Base-by-base conservation (phyloP, 2,797 vertebrate species). In the Pangasius sanitwongsei region DNA sequence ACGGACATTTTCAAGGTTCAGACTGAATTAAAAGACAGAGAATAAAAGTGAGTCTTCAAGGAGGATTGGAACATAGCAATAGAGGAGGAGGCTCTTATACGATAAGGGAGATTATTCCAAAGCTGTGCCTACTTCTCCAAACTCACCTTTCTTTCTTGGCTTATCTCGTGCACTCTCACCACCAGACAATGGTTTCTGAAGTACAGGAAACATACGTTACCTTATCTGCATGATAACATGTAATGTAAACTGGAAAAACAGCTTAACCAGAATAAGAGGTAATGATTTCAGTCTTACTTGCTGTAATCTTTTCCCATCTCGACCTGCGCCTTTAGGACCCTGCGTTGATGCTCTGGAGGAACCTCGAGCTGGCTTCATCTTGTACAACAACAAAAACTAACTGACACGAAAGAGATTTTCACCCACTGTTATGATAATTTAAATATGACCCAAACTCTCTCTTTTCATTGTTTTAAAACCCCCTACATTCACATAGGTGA, bases 301-400 rank as follows among this genome's bases (percentile, higher is more conserved):
- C 5, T 8, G 82, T 20, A 34, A 37, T 41, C n/a, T 61, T 78
- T 2, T 4, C 67, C 65, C 3, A n/a, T 0, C 41, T 87, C 25
- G 50, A 0, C 31, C 85, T 88, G 18, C 61, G 87, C 75, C 87
- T 93, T 25, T 92, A 0, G 95, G 94, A 41, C 37, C 85, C 82
- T 91, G 91, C 1, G 93, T 92, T 1, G 94, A 80, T 25, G 88
- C 72, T 61, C 95, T 93, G 12, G 72, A 59, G 1, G 95, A 96
- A 0, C 93, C 95, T 85, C 95, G 93, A 0, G 78, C 84, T 2
- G 95, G 94, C 75, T 95, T 96, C 93, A 92, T 94, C 1, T 53
- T 53, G 15, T n/a, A n/a, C 4, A 67, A 67, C 4, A 55, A n/a
- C 7, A 37, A 65, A 34, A 59, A 41, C 16, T 61, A 25, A 74